Conservation (phyloP, 2,888 invertebrate genomes). For the Malachius bipustulatus region DNA sequence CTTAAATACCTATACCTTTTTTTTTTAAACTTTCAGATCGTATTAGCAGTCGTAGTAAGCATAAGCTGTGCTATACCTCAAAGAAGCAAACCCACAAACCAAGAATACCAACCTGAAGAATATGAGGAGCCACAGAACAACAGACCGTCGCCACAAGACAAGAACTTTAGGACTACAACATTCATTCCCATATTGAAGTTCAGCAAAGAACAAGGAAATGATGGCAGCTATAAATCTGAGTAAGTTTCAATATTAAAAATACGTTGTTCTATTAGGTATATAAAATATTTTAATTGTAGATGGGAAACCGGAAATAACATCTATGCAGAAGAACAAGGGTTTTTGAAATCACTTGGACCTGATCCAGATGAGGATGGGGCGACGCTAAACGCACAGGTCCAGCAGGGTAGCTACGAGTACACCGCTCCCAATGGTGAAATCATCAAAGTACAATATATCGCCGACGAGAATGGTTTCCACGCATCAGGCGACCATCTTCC, state of each 20-base stretch:
- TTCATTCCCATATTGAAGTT: conserved; percentile 69
- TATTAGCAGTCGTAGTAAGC: not conserved
- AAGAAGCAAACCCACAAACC: not conserved
- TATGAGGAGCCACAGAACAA: not conserved
- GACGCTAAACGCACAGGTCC: conserved; percentile 55
- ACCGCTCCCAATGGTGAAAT: conserved; percentile 67
- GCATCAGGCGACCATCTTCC: conserved; percentile 72
- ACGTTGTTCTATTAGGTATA: not conserved
- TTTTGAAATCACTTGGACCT: conserved; percentile 48
- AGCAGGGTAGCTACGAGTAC: conserved; percentile 68
- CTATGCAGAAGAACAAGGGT: conserved; percentile 66
- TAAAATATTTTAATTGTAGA: conserved; percentile 33
- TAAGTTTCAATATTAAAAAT: conserved; percentile 37
- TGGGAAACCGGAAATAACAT: conserved; percentile 80
- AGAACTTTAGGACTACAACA: conserved; percentile 50
- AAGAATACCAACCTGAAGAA: not conserved
- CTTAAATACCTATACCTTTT: too few relatives aligned
- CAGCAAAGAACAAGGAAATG: conserved; percentile 71
- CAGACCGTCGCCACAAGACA: not conserved
- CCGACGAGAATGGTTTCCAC: conserved; percentile 73
- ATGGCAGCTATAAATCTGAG: conserved; percentile 74
- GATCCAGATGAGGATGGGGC: conserved; percentile 43
- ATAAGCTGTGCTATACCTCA: not conserved
- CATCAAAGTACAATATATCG: conserved; percentile 65
- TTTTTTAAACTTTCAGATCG: too few relatives aligned